Percentiles rank a stretch among this genome's conserved stretches.
phyloP scores from a whole-genome alignment of 1,140 invertebrate genomes.

The Gryon sp. region DNA sequence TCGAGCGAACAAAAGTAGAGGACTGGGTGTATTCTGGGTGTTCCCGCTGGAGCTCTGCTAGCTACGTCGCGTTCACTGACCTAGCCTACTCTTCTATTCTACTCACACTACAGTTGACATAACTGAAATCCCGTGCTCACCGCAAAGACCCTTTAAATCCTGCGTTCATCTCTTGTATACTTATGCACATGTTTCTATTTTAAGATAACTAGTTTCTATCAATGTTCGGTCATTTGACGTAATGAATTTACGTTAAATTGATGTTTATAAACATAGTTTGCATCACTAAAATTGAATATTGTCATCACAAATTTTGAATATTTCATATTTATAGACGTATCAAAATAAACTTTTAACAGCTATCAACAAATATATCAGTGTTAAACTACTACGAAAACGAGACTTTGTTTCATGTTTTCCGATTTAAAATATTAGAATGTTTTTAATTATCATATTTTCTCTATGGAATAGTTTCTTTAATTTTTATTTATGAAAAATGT shows the following conservation, averaged over 20 bases:
- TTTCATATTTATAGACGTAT: too few species aligned
- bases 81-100: constrained; percentile 45
- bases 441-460: too few species aligned
- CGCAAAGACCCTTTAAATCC: constrained; percentile 45
- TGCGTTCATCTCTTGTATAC: constrained; percentile 11
- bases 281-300: too few species aligned
- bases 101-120: background rate
- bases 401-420: too few species aligned
- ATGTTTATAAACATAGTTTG: background rate
- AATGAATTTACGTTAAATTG: too few species aligned
- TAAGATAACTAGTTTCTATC: constrained; percentile 13
- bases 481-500: too few species aligned
- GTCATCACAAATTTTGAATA: too few species aligned
- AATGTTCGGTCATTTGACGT: constrained; percentile 2
- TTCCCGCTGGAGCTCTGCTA: constrained; percentile 23
- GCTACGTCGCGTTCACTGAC: constrained; percentile 50
- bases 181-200: constrained; percentile 6
- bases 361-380: too few species aligned
- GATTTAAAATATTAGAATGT: too few species aligned
- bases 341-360: too few species aligned
- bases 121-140: constrained; percentile 13
- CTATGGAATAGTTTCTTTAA: too few species aligned
- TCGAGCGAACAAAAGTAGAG: constrained; percentile 65
- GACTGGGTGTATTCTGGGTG: constrained; percentile 52
- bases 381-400: too few species aligned